Evolutionary conservation across 2,113 vertebrate species (phyloP).

Genomic region (Tenebrosternarchus preto): DNA sequence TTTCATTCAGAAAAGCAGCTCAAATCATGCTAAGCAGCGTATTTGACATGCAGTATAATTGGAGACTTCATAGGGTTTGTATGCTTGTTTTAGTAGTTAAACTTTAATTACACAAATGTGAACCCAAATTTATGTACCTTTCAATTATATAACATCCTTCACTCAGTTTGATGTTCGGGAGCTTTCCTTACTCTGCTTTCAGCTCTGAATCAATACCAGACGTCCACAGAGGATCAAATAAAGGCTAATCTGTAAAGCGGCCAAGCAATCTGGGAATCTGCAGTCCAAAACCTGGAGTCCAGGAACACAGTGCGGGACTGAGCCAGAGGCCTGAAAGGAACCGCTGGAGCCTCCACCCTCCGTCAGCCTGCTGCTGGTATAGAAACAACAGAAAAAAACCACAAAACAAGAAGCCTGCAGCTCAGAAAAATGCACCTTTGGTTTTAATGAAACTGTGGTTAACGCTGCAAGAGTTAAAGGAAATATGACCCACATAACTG

Average conservation of each 20-base stretch:
- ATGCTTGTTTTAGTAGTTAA: not conserved
- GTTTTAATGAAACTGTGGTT: constrained; percentile 28
- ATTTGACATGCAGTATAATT: not conserved
- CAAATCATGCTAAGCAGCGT: not conserved
- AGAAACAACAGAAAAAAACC: not conserved
- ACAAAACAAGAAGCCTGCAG: not conserved
- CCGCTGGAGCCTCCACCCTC: not conserved
- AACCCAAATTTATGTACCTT: not conserved
- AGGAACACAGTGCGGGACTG: not conserved
- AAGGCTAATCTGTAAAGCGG: not conserved
- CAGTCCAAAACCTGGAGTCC: no score
- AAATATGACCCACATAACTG: constrained; percentile 6
- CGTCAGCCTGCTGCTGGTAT: not conserved
- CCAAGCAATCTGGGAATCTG: not conserved
- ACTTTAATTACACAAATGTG: not conserved
- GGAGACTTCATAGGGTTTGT: not conserved
- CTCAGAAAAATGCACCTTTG: not conserved
- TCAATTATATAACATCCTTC: not conserved
- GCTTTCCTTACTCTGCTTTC: not conserved
- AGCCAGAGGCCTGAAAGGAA: not conserved
- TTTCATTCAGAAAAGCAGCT: not conserved
- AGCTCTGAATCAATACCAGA: constrained; percentile 3
- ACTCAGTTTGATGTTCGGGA: not conserved
- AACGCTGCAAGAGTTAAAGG: constrained; percentile 1
- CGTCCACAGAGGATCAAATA: not conserved